Evolutionary conservation across 2,113 vertebrate genomes (phyloP), one percentile per base, ranked within the genome.

Genomic region (Larimichthys crocea): DNA sequence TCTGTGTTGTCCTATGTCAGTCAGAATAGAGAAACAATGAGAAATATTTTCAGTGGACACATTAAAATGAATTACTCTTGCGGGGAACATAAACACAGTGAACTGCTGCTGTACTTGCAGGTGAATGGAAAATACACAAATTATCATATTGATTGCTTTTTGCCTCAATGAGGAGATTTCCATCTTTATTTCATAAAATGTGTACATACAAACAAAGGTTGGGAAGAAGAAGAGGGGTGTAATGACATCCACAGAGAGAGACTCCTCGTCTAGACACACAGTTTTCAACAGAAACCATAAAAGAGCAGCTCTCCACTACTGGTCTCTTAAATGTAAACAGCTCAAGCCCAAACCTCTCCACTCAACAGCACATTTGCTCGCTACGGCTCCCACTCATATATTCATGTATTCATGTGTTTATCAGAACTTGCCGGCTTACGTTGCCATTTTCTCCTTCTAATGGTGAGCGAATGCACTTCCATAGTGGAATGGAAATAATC

Each of bases 321-420:
- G 52, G 78, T 79, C 85, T 87, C 73, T 48, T 66, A 86, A 88
- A 26, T 87, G 86, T 87, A 92, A 93, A 93, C 91, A 91, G 84
- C 79, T 85, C 72, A 35, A 74, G 82, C 78, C 82, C 80, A 82
- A 88, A 84, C 80, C 90, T 83, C 83, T 91, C 79, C 74, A 92
- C 91, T 92, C 87, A 87, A 89, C 92, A 83, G 83, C 88, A 89
- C 88, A 89, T 89, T 89, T 86, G 75, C 81, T 84, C 59, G 35
- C 77, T 50, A 57, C 62, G 46, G 72, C 75, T 85, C 74, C 76
- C 83, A 70, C 85, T 91, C 93, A 91, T 63, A 85, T 92, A 93
- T 93, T 93, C 91, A 93, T 93, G 84, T 91, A 93, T 93, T 92
- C 91, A 92, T 91, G 91, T 92, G 89, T 93, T 93, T 93, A 91